These are phyloP conservation scores for Leptinotarsa texana DNA, from an alignment of 1,140 invertebrate genomes.

Conservation along the genomic window DNA sequence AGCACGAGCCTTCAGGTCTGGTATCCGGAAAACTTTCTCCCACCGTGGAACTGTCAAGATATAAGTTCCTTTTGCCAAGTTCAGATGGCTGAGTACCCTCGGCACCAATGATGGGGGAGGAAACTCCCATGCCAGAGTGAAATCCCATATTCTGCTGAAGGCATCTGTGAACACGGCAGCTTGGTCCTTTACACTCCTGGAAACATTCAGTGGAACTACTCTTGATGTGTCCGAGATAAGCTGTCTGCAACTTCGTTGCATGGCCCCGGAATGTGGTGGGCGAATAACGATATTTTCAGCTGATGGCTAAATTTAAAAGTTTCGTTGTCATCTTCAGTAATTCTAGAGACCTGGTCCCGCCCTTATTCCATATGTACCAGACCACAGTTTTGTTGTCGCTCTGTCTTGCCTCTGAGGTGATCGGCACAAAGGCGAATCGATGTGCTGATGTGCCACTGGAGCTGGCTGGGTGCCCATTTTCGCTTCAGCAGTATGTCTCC, in stretches of 20 bases:
- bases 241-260: slow-evolving; percentile 13
- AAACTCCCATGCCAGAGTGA: slow-evolving; percentile 34
- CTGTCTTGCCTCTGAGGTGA: background rate
- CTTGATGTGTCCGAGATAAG: slow-evolving; percentile 4
- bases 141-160: slow-evolving; percentile 38
- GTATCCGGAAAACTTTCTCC: slow-evolving; percentile 51
- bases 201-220: slow-evolving; percentile 25
- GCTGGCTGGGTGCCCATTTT: slow-evolving; percentile 10
- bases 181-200: slow-evolving; percentile 22
- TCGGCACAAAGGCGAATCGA: background rate
- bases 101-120: slow-evolving; percentile 44
- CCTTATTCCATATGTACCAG: background rate
- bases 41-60: slow-evolving; percentile 49
- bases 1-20: slow-evolving; percentile 47
- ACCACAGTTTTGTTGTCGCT: background rate
- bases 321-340: background rate
- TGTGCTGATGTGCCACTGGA: slow-evolving; percentile 21
- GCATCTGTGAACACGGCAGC: slow-evolving; percentile 35
- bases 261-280: background rate
- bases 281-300: background rate
- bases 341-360: background rate
- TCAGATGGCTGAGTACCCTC: slow-evolving; percentile 41
- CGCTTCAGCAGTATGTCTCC: background rate
- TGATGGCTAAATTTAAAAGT: background rate
- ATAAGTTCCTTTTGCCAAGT: slow-evolving; percentile 33